Evolutionary conservation across 2,888 invertebrate genomes (phyloP).

Genomic region (Campaea margaritaria): DNA sequence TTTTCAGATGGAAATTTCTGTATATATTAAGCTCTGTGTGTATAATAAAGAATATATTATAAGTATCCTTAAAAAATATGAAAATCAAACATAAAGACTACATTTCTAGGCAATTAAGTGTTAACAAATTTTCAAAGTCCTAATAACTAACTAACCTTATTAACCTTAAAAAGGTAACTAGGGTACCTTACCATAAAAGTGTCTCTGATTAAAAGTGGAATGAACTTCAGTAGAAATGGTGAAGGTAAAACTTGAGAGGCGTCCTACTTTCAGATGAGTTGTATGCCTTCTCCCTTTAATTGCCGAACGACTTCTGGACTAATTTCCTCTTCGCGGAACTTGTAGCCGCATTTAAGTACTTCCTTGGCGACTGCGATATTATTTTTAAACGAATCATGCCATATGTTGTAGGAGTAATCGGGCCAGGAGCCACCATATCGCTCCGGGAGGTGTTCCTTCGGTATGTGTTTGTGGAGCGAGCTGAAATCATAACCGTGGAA

Average conservation of each 20-base stretch:
- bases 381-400: constrained; percentile 87
- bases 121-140: too few species aligned
- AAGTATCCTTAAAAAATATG: background rate
- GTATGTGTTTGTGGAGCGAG: constrained; percentile 90
- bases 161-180: too few species aligned
- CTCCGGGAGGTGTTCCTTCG: constrained; percentile 89
- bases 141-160: too few species aligned
- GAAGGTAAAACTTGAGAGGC: too few species aligned
- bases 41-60: too few species aligned
- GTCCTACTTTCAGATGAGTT: constrained; percentile 53
- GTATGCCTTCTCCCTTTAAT: constrained; percentile 67
- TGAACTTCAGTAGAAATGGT: too few species aligned
- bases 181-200: constrained; percentile 6
- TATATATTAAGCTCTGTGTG: too few species aligned
- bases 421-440: constrained; percentile 89
- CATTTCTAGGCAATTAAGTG: too few species aligned
- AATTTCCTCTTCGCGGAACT: constrained; percentile 77
- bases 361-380: constrained; percentile 86
- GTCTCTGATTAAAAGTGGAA: constrained; percentile 19
- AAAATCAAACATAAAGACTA: constrained; percentile 7
- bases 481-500: constrained; percentile 90
- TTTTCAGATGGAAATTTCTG: too few species aligned
- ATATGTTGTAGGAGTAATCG: constrained; percentile 90
- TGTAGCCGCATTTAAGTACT: constrained; percentile 87
- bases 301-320: constrained; percentile 67